phyloP scores from a whole-genome alignment of 2,888 invertebrate species.

The Periphyllus acericola region DNA sequence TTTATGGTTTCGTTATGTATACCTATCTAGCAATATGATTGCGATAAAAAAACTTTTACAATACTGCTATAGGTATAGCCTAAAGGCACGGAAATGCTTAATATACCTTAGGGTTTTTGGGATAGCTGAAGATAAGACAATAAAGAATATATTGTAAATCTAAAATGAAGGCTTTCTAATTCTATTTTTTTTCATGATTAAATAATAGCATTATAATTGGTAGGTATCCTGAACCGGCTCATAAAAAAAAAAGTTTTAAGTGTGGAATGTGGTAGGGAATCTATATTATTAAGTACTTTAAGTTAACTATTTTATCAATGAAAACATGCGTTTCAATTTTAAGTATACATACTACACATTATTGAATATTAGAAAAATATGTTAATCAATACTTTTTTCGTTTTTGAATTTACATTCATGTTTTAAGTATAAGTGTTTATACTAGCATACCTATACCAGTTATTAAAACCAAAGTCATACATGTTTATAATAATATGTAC shows the following conservation, averaged over 20 bases:
- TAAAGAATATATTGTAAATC: background rate
- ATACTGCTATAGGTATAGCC: too few relatives aligned
- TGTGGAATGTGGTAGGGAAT: background rate
- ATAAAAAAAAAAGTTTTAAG: background rate
- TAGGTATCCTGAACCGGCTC: background rate
- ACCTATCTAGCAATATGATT: too few relatives aligned
- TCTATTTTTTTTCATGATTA: background rate
- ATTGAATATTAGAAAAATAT: conserved; percentile 11
- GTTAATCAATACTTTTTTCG: background rate
- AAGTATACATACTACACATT: background rate
- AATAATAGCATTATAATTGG: background rate
- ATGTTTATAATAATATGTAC: background rate
- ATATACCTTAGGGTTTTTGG: too few relatives aligned
- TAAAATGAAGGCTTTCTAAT: background rate
- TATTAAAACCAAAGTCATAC: background rate
- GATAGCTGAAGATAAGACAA: background rate
- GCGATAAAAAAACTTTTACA: too few relatives aligned
- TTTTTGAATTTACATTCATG: background rate
- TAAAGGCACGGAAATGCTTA: too few relatives aligned
- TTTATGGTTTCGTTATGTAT: too few relatives aligned
- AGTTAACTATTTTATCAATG: conserved; percentile 3
- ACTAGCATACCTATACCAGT: background rate
- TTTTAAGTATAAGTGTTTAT: background rate
- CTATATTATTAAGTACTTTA: conserved; percentile 3
- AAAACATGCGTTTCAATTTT: conserved; percentile 1